Evolutionary conservation across 2,888 invertebrate genomes (phyloP).

Genomic region (Melanostoma mellinum): DNA sequence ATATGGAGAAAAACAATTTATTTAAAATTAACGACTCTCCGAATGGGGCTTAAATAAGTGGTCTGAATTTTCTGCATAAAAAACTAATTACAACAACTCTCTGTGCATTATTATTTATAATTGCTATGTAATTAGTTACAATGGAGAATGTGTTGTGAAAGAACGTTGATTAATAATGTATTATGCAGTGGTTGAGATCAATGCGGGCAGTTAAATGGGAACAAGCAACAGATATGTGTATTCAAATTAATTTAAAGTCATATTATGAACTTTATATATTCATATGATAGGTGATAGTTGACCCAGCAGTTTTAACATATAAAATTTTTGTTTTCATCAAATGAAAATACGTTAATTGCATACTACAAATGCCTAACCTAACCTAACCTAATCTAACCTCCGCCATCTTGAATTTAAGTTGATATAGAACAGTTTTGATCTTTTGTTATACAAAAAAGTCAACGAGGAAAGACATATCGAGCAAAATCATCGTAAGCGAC

Average conservation of each 20-base stretch:
- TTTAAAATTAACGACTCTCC: slow-evolving; percentile 46
- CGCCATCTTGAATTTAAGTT: too few species aligned
- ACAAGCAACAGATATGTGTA: background rate
- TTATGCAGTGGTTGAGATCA: slow-evolving; percentile 23
- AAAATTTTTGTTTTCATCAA: too few species aligned
- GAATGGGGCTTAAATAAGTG: slow-evolving; percentile 37
- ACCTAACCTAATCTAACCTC: too few species aligned
- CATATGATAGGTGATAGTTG: too few species aligned
- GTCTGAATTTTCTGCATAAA: slow-evolving; percentile 38
- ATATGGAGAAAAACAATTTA: slow-evolving; percentile 52
- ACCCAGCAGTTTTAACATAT: too few species aligned
- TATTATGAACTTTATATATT: too few species aligned
- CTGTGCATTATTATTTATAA: slow-evolving; percentile 39
- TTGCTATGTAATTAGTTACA: slow-evolving; percentile 37
- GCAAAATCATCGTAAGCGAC: too few species aligned
- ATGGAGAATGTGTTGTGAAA: slow-evolving; percentile 44
- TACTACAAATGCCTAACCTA: too few species aligned
- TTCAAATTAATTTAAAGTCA: slow-evolving; percentile 11
- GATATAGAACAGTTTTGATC: too few species aligned
- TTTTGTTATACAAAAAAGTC: too few species aligned
- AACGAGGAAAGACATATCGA: too few species aligned
- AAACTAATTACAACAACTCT: slow-evolving; percentile 41
- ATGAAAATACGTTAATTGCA: too few species aligned
- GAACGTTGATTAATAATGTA: slow-evolving; percentile 36
- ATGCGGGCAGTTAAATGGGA: slow-evolving; percentile 15